Evolutionary conservation across 1,140 invertebrate genomes (phyloP), one percentile per base, ranked within the genome.

Genomic region (Lepidostoma basale): DNA sequence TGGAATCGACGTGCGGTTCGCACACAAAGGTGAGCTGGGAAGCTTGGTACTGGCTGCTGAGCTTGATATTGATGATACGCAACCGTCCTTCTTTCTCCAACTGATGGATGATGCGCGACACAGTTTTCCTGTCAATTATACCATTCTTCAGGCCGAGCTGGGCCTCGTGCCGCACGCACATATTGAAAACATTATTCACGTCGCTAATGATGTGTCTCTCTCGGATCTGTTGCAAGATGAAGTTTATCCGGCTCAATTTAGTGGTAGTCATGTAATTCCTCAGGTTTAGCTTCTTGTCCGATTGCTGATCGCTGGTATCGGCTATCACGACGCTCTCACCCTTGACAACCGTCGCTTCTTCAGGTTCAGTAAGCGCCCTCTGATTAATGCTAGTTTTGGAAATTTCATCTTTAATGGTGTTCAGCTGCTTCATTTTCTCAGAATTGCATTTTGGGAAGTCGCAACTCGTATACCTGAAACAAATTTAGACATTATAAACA

Each of bases 141-240:
- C 70, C 70, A 36, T 42, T 40, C 18, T 20, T 33, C 3, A 30
- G 39, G 12, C 39, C 40, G 0, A 14, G 18, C 6, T 16, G 10
- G 14, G 16, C 39, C 44, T 72, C 59, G 20, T 40, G 23, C 10
- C 26, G 20, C n/a, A 22, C 54, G 20, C 47, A 54, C 25, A 45
- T 47, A 22, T 56, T 62, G 6, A 45, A 36, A 42, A 72, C 18
- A 36, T 59, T 72, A 33, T 10, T 4, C 2, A 65, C 25, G 10
- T 62, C 44, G 18, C 44, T 42, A 30, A 68, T 67, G 23, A 72
- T 47, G 22, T 67, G 67, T 10, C 64, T 26, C 47, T 69, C 20
- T 5, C 39, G 62, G 10, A 72, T 28, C 20, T 62, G 45, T 16
- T 68, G 62, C 30, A 68, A 16, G 23, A 72, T 72, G 1, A 72